A percentile compares a stretch with the other conserved stretches of the same genome.
These are phyloP conservation scores for Oedothorax gibbosus DNA, from an alignment of 1,140 invertebrate species.

Conservation along the genomic window DNA sequence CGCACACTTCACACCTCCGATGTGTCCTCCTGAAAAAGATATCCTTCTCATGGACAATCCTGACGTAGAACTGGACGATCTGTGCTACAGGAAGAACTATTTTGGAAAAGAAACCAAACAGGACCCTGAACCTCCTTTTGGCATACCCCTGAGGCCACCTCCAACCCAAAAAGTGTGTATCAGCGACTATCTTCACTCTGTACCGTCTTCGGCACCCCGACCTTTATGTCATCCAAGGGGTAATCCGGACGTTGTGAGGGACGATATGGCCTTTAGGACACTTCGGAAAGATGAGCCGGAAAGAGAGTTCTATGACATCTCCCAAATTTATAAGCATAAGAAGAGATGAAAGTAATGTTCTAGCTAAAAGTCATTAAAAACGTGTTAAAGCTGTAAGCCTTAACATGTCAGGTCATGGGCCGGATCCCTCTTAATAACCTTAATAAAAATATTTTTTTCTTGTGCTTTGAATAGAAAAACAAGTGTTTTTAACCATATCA, in stretches of 20 bases:
- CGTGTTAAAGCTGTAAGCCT: not conserved
- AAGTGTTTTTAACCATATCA: no score
- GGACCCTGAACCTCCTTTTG: constrained; percentile 88
- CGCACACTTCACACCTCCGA: constrained; percentile 72
- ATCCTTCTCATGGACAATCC: constrained; percentile 73
- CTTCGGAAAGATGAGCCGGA: constrained; percentile 78
- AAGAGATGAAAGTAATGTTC: not conserved
- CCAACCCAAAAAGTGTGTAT: constrained; percentile 74
- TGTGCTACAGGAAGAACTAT: constrained; percentile 82
- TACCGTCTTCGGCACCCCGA: constrained; percentile 69
- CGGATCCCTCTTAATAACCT: no score
- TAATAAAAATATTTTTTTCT: no score
- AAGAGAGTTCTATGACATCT: constrained; percentile 42
- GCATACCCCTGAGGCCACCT: constrained; percentile 85
- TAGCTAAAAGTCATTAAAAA: not conserved
- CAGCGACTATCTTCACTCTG: constrained; percentile 85
- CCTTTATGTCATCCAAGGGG: constrained; percentile 72
- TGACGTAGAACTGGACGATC: constrained; percentile 84
- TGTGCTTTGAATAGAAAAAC: no score
- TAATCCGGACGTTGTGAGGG: constrained; percentile 82
- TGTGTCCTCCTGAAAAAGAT: constrained; percentile 64
- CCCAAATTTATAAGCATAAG: constrained; percentile 36
- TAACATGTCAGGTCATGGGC: no score
- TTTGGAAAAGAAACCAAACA: constrained; percentile 79
- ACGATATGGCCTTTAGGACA: constrained; percentile 87